A percentile compares a stretch with the other conserved stretches of the same genome.
phyloP scores from a whole-genome alignment of 2,113 vertebrate genomes.

The Perca flavescens region DNA sequence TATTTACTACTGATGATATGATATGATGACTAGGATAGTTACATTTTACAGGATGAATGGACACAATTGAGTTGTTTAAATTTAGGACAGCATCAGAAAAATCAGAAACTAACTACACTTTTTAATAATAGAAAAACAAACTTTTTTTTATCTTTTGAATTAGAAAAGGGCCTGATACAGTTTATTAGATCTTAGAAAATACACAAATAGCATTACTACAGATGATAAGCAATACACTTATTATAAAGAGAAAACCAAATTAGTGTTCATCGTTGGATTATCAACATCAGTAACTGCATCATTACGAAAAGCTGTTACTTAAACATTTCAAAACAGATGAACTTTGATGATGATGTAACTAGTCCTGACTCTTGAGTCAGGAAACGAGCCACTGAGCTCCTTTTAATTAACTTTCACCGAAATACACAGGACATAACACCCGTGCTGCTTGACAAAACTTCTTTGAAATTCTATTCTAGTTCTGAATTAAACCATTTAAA shows the following conservation, averaged over 20 bases:
- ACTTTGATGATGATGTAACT: neutral
- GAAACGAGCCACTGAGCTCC: neutral
- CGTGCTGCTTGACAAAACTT: no score
- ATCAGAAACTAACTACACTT: neutral
- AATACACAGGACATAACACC: neutral
- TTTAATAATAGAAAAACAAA: neutral
- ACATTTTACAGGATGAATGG: neutral
- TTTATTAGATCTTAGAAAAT: neutral
- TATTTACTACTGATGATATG: neutral
- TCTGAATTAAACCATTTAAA: neutral
- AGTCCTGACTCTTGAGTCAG: neutral
- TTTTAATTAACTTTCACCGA: neutral
- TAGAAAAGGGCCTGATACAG: no score
- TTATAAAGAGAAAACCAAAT: neutral
- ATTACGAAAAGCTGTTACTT: neutral
- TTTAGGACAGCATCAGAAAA: neutral
- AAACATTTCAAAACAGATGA: neutral
- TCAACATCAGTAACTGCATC: neutral
- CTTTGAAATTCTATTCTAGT: no score
- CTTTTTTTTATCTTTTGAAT: no score
- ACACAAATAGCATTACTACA: neutral
- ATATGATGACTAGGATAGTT: neutral
- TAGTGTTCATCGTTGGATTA: neutral
- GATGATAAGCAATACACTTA: neutral
- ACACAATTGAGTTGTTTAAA: neutral